Evolutionary conservation across 1,140 invertebrate genomes (phyloP), one percentile per base, ranked within the genome.

Genomic region (Pectinophora gossypiella): DNA sequence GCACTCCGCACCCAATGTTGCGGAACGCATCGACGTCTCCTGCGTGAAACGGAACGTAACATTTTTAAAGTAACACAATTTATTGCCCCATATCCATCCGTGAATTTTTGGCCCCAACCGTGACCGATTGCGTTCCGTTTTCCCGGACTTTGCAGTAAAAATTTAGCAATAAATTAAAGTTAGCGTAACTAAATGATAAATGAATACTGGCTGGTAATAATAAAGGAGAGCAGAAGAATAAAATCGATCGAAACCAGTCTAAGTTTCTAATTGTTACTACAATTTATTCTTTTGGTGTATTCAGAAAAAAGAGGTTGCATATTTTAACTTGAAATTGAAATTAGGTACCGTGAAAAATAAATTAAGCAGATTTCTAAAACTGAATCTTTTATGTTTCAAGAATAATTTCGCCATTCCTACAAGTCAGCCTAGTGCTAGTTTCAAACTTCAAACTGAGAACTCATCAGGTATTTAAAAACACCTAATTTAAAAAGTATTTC

Each of bases 21-120:
- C 71, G 81, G 71, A 79, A 82, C 81, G 72, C 73, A 73, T 76
- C 64, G 54, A 68, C 69, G 69, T 44, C 43, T 45, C n/a, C n/a
- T n/a, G 46, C 44, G 27, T 56, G 54, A 56, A 60, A 64, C 53
- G 51, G 61, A 66, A 56, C 60, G 54, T 27, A 10, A 15, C 36
- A 40, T 77, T 76, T 70, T 68, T 68, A 80, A 69, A 53, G 59
- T 68, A 69, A 54, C 57, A 56, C 55, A 53, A 76, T 73, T 80
- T 80, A 77, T 72, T 60, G 59, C 52, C 48, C 44, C 52, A 57
- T 60, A 51, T 61, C 51, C 35, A 43, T 38, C 20, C 21, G 56
- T 64, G 61, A 57, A 59, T 60, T 60, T 58, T 65, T 59, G 61
- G 55, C 54, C 61, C 64, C 51, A 52, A 65, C 70, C 72, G 71